Base-by-base conservation (phyloP, 2,113 vertebrate genomes). In the Burhinus bistriatus region DNA sequence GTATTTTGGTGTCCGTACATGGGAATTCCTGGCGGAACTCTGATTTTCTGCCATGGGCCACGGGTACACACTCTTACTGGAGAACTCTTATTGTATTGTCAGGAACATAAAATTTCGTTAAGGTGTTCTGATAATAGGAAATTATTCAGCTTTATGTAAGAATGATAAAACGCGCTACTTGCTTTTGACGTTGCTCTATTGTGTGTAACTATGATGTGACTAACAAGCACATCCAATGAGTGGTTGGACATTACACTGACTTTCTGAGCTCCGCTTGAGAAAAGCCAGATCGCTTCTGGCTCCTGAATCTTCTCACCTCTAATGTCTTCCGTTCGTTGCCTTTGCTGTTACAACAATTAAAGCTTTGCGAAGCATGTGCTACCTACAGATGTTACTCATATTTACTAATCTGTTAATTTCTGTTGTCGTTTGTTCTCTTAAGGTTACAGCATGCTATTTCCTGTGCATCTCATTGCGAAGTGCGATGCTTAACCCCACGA, bases 221-320 rank as follows among this genome's bases (percentile, higher is more conserved):
- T 23, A 14, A 5, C 15, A 17, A 47, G 38, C 44, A 36, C 5
- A 5, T 23, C 49, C 27, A 11, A 32, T 13, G 55, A 19, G 55
- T 38, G 0, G 42, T 12, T 45, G 21, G 69, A n/a, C 7, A 1
- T 18, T 16, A 15, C 10, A 1, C 29, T 20, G 57, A 38, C 54
- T 85, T 64, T 45, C 64, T 18, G 58, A 59, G 30, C 73, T 62
- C 36, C 44, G 45, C 59, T 32, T 8, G 45, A 84, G 66, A 68
- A 84, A 72, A 79, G 25, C 38, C 70, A 42, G 64, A 23, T 54
- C 0, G 0, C 40, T 66, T 47, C 34, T 59, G 58, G 38, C 70
- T 82, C 44, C 57, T 25, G 34, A 29, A 36, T 54, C 70, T 25
- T 42, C 58, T 66, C 75, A 26, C 32, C 52, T 82, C n/a, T 54